Conservation (phyloP, 2,888 invertebrate species). For the Patella ulyssiponensis region DNA sequence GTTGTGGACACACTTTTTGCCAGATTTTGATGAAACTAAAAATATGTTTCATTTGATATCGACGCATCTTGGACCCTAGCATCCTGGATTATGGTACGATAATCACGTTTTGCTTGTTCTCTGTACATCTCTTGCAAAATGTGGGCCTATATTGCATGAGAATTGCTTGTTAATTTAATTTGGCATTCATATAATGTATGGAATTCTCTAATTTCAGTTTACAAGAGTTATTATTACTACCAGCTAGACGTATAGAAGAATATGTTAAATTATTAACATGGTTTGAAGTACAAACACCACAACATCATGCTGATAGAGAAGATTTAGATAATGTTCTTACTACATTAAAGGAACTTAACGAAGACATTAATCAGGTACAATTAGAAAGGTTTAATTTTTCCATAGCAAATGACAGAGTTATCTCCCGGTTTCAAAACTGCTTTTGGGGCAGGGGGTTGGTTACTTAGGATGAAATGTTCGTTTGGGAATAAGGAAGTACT, state of each 20-base stretch:
- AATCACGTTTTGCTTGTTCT: no score
- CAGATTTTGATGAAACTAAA: no score
- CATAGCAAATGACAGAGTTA: no score
- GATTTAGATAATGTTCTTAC: constrained; percentile 60
- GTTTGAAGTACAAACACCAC: constrained; percentile 67
- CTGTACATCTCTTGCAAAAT: neutral
- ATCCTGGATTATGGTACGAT: neutral
- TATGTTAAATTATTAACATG: constrained; percentile 67
- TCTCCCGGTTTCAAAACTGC: no score
- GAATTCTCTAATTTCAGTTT: constrained; percentile 56
- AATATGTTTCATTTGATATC: neutral
- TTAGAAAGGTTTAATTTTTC: no score
- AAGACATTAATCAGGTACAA: constrained; percentile 61
- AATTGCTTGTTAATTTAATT: neutral
- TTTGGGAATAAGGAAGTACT: no score
- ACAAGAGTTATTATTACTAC: constrained; percentile 72
- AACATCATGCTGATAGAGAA: constrained; percentile 64
- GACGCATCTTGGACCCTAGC: neutral
- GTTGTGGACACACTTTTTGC: no score
- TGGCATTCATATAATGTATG: neutral
- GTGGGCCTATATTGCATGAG: neutral
- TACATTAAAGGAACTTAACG: constrained; percentile 58
- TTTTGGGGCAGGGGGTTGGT: no score
- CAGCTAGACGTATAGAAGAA: constrained; percentile 62
- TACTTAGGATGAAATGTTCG: no score